Base-by-base conservation (phyloP, 2,113 vertebrate genomes). In the Pomatostomus ruficeps region DNA sequence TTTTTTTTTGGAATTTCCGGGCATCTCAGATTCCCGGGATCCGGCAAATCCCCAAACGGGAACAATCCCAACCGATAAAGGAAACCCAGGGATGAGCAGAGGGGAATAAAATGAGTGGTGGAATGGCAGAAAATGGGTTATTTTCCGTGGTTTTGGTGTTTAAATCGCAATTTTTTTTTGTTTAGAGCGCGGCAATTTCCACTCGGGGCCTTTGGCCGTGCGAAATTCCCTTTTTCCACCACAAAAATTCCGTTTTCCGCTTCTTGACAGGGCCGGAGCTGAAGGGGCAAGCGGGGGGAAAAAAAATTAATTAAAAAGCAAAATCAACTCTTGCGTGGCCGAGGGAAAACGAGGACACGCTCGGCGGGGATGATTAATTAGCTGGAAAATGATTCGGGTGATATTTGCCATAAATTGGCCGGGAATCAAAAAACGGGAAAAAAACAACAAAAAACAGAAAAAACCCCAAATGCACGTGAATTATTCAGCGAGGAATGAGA, bases 171-270 rank as follows among this genome's bases (percentile, higher is more conserved):
- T 15, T 23, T 14, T 7, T 4, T 8, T 43, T 14, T 7, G 4
- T 8, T 43, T 1, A 3, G 20, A 72, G 14, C 1, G 1, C 2
- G 31, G 57, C 36, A 12, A 19, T 12, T 35, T 26, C 17, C 18
- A 1, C 3, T 24, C 1, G 10, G 71, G n/a, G 52, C 17, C 6
- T 28, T 8, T 1, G 31, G 71, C 4, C 2, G 57, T 1, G 3
- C 7, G 9, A 4, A 42, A 14, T 25, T n/a, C 38, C 36, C 11
- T 33, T 10, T 31, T 31, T 16, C 43, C 13, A 33, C 12, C 8
- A 5, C 21, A 25, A 49, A 49, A 49, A 15, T 38, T 31, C 72
- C 42, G 29, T 16, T 4, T 33, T 16, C 51, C 31, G 21, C 61
- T 35, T 24, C 75, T 7, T 13, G 58, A 21, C 25, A 9, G 38